These are phyloP conservation scores for Ciconia stormi DNA, from an alignment of 2,113 vertebrate species.

Conservation along the genomic window DNA sequence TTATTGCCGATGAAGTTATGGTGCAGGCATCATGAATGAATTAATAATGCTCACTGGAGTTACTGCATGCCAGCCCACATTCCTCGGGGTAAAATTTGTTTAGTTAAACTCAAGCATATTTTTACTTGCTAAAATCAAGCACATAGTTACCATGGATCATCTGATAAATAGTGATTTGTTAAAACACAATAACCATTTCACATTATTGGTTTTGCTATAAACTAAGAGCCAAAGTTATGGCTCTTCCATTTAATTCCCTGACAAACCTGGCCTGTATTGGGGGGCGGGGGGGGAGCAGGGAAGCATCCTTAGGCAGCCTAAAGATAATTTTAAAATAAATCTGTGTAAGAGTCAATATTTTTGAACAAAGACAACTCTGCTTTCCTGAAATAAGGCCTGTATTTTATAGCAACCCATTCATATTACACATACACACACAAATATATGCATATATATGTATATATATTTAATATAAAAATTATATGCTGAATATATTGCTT, in stretches of 20 bases:
- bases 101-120: conserved; percentile 37
- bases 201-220: conserved; percentile 13
- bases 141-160: neutral
- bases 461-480: neutral
- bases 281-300: neutral
- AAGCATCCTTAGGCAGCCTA: neutral
- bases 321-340: neutral
- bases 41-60: neutral
- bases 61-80: neutral
- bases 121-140: conserved; percentile 40
- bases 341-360: neutral
- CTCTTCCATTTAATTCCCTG: neutral
- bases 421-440: neutral
- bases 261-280: neutral
- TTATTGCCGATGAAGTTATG: neutral
- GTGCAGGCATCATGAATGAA: conserved; percentile 21
- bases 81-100: conserved; percentile 13
- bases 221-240: neutral
- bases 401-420: neutral
- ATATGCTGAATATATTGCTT: neutral
- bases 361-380: neutral
- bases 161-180: neutral
- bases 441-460: neutral
- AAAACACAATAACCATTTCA: conserved; percentile 3
- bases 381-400: neutral